Percentiles rank a stretch among this genome's conserved stretches.
phyloP scores from a whole-genome alignment of 2,113 vertebrate genomes.

The Cheirogaleus medius region DNA sequence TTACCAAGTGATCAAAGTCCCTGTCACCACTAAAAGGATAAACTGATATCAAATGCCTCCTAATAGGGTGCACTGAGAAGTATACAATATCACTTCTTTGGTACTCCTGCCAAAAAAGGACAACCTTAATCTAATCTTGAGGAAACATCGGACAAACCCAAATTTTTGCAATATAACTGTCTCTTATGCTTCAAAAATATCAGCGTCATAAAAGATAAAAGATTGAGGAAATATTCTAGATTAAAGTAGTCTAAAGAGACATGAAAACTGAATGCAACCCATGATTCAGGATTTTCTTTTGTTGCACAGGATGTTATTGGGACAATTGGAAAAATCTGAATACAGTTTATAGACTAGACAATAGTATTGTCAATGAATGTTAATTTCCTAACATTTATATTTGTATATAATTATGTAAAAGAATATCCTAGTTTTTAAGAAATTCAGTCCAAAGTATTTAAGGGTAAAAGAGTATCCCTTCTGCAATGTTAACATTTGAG shows the following conservation, averaged over 20 bases:
- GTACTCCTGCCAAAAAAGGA: neutral
- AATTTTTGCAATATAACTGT: neutral
- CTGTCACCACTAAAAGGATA: neutral
- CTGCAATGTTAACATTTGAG: neutral
- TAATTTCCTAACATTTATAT: conserved; percentile 6
- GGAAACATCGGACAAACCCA: neutral
- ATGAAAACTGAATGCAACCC: neutral
- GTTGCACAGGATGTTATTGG: neutral
- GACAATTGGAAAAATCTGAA: neutral
- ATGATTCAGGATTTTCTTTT: neutral
- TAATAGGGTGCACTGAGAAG: neutral
- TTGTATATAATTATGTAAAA: neutral
- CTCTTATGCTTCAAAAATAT: neutral
- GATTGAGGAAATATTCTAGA: neutral
- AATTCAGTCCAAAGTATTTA: neutral
- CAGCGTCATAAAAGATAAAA: neutral
- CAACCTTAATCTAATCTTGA: neutral
- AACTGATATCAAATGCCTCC: neutral
- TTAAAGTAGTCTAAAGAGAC: neutral
- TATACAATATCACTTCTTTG: neutral
- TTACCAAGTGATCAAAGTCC: neutral
- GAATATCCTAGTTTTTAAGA: conserved; percentile 20
- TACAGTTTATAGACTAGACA: neutral
- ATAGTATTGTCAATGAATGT: neutral
- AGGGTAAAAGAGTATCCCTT: neutral